Evolutionary conservation across 2,888 invertebrate species (phyloP), one percentile per base, ranked within the genome.

Genomic region (Gnatocerus cornutus): DNA sequence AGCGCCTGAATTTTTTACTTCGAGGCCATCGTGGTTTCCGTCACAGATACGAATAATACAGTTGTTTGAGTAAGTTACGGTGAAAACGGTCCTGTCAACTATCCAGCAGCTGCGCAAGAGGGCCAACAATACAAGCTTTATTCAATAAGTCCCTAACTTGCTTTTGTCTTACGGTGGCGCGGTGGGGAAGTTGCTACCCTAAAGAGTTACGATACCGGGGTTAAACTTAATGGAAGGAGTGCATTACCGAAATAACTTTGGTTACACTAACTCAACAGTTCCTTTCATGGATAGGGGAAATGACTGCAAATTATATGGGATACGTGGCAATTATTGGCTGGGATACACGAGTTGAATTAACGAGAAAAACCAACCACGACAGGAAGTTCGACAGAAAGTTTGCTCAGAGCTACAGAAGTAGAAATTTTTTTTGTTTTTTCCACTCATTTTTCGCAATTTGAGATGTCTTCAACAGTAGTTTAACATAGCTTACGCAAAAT

Each of bases 161-260:
- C 77, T 76, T 77, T 77, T 77, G 78, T 77, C 77, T 78, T 78
- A 77, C 75, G 74, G 74, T 73, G 72, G 72, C 74, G 72, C 71
- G 72, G 75, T 71, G 75, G 72, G 73, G 75, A 72, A 74, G 72
- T 72, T 71, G 68, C 76, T 73, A 73, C 74, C 74, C 68, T 45
- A 67, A 74, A 76, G 78, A 78, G 76, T 78, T 78, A 78, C 78
- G 77, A 76, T 73, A 74, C 56, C 70, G 58, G 70, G 66, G 70
- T 70, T 70, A 70, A 67, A 70, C 66, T 70, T 79, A 80, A 80
- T 80, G 79, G 80, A 78, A 78, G 80, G 79, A 82, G 82, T 83
- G 81, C 83, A 83, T 83, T 83, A 83, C 81, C 78, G 78, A 80
- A 83, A 83, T 83, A 83, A 83, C 82, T 82, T 82, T 78, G 81